phyloP scores from a whole-genome alignment of 2,113 vertebrate species.

The Sitta europaea region DNA sequence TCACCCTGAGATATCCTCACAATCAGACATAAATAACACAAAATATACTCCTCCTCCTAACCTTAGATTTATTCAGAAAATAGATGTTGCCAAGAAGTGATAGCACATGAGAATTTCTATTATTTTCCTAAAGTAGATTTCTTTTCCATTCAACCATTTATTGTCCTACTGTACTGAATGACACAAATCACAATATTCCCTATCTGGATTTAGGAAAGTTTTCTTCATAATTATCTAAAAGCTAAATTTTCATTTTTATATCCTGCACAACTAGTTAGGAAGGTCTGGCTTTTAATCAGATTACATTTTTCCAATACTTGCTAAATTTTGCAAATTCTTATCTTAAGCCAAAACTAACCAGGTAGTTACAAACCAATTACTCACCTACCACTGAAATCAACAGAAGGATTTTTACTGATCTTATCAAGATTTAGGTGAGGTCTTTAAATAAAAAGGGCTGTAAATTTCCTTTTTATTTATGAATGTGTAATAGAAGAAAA shows the following conservation, averaged over 20 bases:
- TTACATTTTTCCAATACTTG: neutral
- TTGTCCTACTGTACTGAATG: neutral
- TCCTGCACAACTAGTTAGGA: neutral
- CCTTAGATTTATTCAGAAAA: constrained; percentile 40
- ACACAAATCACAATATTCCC: neutral
- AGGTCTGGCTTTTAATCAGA: neutral
- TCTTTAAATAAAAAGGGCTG: neutral
- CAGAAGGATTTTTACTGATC: neutral
- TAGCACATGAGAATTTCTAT: neutral
- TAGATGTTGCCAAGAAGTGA: constrained; percentile 18
- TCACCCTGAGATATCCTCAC: neutral
- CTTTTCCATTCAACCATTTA: neutral
- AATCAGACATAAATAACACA: constrained; percentile 25
- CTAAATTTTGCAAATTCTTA: neutral
- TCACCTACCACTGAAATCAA: neutral
- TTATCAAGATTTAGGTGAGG: neutral
- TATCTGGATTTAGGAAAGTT: neutral
- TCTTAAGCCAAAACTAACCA: neutral
- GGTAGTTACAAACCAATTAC: neutral
- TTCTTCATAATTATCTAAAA: neutral
- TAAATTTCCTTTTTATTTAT: neutral
- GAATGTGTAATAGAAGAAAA: neutral
- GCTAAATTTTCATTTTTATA: neutral
- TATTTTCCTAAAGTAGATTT: constrained; percentile 10
- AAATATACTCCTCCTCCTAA: neutral